Base-by-base conservation (phyloP, 2,888 invertebrate genomes). In the Lasioglossum lativentre region DNA sequence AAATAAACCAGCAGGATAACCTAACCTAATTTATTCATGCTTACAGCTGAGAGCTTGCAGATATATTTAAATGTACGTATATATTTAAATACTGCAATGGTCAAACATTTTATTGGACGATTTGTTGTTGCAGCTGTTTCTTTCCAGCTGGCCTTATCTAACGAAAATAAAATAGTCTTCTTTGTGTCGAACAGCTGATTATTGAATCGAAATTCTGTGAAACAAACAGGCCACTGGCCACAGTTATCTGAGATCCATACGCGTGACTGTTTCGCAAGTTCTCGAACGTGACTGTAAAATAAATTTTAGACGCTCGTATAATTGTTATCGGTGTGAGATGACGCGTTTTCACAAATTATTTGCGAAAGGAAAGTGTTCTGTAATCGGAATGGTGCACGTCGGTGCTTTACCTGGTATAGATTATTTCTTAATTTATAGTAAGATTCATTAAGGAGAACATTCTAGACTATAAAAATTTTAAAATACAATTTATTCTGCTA, bases 351-450 rank as follows among this genome's bases (percentile, higher is more conserved):
- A 92, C 23, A 92, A 94, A 81, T 74, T 96, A 72, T 96, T 96
- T 90, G 93, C 92, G 4, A 94, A 95, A 75, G 93, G 93, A 77
- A 93, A 93, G 87, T 96, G 96, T 92, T 96, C 96, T 83, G 94
- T 97, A 56, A 96, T 97, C 91, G 97, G 97, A 78, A 97, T 97
- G 97, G 96, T 97, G 79, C 97, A 97, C 93, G 95, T 97, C 2
- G 95, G 95, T 89, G 96, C 97, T 71, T 95, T 97, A 83, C 97
- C 97, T 95, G 97, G 97, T 97, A 95, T 89, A 86, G 81, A 45
- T 70, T 76, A 45, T 42, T 47, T 2, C 12, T 52, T 63, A 68
- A 80, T 45, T 66, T 59, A 16, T 4, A 12, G 6, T 63, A 30
- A 16, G 27, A 30, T 63, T 30, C 30, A 30, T 16, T 30, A 63